A percentile compares a stretch with the other conserved stretches of the same genome.
Conservation (phyloP, 2,888 invertebrate genomes). For the Philereme transversata region DNA sequence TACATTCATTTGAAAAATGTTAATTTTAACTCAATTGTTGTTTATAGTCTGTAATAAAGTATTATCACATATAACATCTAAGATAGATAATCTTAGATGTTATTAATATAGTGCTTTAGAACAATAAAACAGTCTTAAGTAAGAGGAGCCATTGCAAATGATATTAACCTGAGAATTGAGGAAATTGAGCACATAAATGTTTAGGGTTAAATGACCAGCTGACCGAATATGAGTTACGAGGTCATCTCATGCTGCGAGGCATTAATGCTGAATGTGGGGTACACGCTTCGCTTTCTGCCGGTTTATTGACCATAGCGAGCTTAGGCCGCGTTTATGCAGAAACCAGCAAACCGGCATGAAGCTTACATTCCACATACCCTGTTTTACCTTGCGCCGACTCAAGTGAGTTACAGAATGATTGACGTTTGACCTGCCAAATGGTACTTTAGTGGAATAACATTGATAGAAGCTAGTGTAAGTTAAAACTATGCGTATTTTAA, state of each 20-base stretch:
- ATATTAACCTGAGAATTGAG: constrained; percentile 21
- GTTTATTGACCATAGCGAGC: constrained; percentile 35
- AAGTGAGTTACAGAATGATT: too few species aligned
- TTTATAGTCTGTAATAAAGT: too few species aligned
- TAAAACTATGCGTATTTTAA: too few species aligned
- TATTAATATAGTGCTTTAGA: background rate
- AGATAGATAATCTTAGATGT: too few species aligned
- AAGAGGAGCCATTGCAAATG: constrained; percentile 10
- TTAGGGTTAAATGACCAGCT: constrained; percentile 17
- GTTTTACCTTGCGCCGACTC: too few species aligned
- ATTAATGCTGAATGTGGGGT: constrained; percentile 37
- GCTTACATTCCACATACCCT: too few species aligned
- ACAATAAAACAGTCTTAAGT: background rate
- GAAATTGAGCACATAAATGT: constrained; percentile 24
- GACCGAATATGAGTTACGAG: constrained; percentile 30
- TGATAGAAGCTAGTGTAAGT: too few species aligned
- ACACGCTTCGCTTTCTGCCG: constrained; percentile 38
- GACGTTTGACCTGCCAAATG: too few species aligned
- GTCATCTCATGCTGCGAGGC: constrained; percentile 36
- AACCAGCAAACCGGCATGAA: background rate
- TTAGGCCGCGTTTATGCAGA: background rate
- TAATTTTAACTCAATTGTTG: too few species aligned
- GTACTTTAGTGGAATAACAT: too few species aligned
- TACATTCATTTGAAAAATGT: too few species aligned
- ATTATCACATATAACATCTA: too few species aligned